These are phyloP conservation scores for Dicyrtoma fusca DNA, from an alignment of 2,888 invertebrate genomes.

Conservation along the genomic window DNA sequence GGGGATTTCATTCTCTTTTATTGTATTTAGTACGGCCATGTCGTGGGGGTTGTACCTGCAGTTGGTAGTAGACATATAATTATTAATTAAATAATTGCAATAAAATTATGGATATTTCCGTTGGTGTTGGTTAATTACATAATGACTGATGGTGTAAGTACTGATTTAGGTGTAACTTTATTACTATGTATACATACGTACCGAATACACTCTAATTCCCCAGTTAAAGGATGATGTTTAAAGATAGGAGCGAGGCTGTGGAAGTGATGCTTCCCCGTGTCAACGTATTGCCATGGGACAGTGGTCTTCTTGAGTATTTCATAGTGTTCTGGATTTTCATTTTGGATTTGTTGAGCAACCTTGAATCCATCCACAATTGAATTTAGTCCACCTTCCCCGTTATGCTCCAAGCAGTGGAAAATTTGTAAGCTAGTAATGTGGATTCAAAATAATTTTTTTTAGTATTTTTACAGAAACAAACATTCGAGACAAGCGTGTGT, in stretches of 20 bases:
- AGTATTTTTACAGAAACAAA: slow-evolving; percentile 15
- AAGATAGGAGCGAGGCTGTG: slow-evolving; percentile 66
- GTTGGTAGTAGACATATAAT: too few relatives aligned
- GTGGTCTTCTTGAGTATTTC: slow-evolving; percentile 65
- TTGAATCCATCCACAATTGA: slow-evolving; percentile 75
- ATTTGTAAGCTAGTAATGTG: slow-evolving; percentile 65
- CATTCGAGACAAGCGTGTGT: background rate
- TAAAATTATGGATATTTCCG: too few relatives aligned
- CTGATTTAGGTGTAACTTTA: too few relatives aligned
- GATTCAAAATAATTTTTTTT: too few relatives aligned
- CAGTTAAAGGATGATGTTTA: slow-evolving; percentile 63
- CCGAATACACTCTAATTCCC: slow-evolving; percentile 68
- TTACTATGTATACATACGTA: slow-evolving; percentile 53
- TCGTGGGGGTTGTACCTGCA: too few relatives aligned
- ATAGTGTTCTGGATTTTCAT: slow-evolving; percentile 65
- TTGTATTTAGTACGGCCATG: too few relatives aligned
- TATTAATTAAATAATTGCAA: too few relatives aligned
- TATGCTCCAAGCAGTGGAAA: slow-evolving; percentile 66
- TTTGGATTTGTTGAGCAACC: slow-evolving; percentile 66
- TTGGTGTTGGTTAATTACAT: too few relatives aligned
- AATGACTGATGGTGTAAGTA: too few relatives aligned
- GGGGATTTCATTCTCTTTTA: too few relatives aligned
- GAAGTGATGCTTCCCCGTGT: slow-evolving; percentile 66
- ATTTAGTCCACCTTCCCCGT: slow-evolving; percentile 73
- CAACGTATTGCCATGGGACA: slow-evolving; percentile 70